phyloP scores from a whole-genome alignment of 1,140 invertebrate genomes.

The Pogonognathellus flavescens region DNA sequence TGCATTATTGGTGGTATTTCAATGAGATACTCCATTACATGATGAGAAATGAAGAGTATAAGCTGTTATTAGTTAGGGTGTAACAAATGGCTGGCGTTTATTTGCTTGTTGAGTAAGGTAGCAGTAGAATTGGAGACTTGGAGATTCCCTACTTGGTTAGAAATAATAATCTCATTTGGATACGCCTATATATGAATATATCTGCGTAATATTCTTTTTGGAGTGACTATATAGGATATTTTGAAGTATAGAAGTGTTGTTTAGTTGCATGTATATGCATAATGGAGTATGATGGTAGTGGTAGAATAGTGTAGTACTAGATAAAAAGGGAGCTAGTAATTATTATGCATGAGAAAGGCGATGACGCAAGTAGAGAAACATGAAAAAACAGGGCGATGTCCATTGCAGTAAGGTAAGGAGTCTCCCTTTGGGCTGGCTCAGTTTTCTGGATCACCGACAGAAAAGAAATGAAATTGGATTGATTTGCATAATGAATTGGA shows the following conservation, averaged over 20 bases:
- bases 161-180: neutral
- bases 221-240: too few species aligned
- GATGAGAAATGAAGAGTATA: neutral
- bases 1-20: neutral
- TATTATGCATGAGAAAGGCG: conserved; percentile 24
- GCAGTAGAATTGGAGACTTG: neutral
- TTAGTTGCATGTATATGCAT: too few species aligned
- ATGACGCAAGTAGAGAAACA: conserved; percentile 16
- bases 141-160: neutral
- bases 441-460: neutral
- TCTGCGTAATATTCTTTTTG: neutral
- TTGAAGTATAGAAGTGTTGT: too few species aligned
- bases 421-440: neutral
- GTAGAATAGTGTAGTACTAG: too few species aligned
- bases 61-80: neutral
- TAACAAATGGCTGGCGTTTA: neutral
- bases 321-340: too few species aligned
- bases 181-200: conserved; percentile 1
- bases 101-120: neutral
- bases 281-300: too few species aligned
- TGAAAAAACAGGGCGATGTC: conserved; percentile 33
- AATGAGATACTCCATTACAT: neutral
- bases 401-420: neutral
- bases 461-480: conserved; percentile 43
- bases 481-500: conserved; percentile 44